Evolutionary conservation across 2,888 invertebrate genomes (phyloP).

Genomic region (Achlya flavicornis): DNA sequence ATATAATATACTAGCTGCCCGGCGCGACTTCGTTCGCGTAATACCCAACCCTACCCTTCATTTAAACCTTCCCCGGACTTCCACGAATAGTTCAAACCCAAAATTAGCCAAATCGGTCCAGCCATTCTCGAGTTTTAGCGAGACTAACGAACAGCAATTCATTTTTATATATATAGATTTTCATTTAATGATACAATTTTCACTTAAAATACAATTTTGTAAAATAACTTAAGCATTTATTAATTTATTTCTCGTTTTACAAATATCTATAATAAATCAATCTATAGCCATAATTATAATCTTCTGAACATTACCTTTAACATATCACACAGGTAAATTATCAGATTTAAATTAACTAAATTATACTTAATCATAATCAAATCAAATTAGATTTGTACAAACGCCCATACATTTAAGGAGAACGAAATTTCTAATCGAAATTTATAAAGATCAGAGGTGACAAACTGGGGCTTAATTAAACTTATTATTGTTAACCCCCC

Average conservation of each 20-base stretch:
- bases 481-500: constrained; percentile 30
- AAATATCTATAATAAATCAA: constrained; percentile 18
- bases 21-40: no score
- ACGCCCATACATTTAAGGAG: constrained; percentile 23
- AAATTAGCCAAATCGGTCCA: no score
- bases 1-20: no score
- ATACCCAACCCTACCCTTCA: no score
- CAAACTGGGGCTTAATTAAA: constrained; percentile 49
- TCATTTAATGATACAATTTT: no score
- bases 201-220: not conserved
- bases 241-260: not conserved
- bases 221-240: not conserved
- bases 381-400: constrained; percentile 26
- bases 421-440: constrained; percentile 39
- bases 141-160: no score
- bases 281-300: not conserved
- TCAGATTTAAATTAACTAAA: not conserved
- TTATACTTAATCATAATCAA: not conserved
- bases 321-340: not conserved
- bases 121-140: no score
- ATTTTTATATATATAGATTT: no score
- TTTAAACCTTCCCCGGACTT: no score
- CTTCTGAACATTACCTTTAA: not conserved
- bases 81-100: no score
- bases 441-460: constrained; percentile 36